Conservation (phyloP, 2,113 vertebrate genomes). For the Agelaius tricolor region DNA sequence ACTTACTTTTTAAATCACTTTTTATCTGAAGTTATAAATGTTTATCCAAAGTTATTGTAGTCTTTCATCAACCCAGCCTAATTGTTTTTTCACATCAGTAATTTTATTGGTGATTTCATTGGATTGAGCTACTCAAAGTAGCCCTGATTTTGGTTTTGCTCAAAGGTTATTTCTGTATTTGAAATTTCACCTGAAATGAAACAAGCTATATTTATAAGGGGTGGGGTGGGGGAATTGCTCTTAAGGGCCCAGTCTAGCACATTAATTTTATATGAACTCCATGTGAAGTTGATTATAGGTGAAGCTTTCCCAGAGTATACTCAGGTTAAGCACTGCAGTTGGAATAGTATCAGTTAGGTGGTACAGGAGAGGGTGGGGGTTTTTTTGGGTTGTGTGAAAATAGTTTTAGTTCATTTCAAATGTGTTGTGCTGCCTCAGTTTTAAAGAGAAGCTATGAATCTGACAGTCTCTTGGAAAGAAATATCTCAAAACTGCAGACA, state of each 20-base stretch:
- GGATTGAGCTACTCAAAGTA: neutral
- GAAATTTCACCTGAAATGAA: neutral
- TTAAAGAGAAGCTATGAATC: neutral
- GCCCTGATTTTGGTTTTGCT: neutral
- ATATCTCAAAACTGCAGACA: neutral
- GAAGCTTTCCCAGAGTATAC: neutral
- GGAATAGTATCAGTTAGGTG: neutral
- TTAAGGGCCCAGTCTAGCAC: neutral
- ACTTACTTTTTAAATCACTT: constrained; percentile 25
- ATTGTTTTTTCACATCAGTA: neutral
- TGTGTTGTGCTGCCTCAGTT: neutral
- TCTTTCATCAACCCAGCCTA: neutral
- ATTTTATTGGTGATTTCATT: neutral
- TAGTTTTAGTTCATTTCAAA: neutral
- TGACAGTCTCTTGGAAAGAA: neutral
- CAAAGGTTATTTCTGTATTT: neutral
- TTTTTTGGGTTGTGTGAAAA: neutral
- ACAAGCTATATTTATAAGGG: neutral
- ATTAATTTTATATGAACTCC: neutral
- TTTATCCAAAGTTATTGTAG: neutral
- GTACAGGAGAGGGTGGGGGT: neutral
- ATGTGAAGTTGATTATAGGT: neutral
- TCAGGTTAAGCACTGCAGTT: neutral
- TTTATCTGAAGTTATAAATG: neutral
- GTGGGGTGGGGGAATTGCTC: neutral